Percentiles rank a stretch among this genome's conserved stretches.
Evolutionary conservation across 2,888 invertebrate species (phyloP).

Genomic region (Chrysina gloriosa): DNA sequence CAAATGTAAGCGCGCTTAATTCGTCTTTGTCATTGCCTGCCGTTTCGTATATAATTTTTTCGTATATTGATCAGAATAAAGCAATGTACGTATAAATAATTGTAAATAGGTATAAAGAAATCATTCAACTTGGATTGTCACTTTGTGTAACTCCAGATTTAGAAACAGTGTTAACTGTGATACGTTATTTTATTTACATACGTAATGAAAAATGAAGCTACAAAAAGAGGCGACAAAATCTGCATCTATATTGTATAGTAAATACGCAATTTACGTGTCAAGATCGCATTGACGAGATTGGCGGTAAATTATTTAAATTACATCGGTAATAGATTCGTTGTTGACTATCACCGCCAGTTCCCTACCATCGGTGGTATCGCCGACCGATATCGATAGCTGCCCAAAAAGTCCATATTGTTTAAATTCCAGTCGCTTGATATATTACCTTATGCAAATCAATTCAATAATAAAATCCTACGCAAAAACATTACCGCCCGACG

Average conservation of each 20-base stretch:
- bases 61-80: too few relatives aligned
- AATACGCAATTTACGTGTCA: constrained; percentile 14
- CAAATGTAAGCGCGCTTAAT: too few relatives aligned
- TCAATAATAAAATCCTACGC: constrained; percentile 37
- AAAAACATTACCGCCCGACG: constrained; percentile 24
- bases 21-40: too few relatives aligned
- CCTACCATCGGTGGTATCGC: constrained; percentile 2
- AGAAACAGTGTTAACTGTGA: too few relatives aligned
- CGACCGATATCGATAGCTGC: constrained; percentile 23
- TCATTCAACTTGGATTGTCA: too few relatives aligned
- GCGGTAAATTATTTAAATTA: constrained; percentile 28
- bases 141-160: too few relatives aligned
- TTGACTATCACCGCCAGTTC: constrained; percentile 12
- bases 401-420: constrained; percentile 27
- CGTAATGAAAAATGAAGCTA: constrained; percentile 6
- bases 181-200: too few relatives aligned
- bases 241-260: constrained; percentile 1
- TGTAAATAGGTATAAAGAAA: too few relatives aligned
- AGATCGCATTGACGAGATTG: constrained; percentile 20
- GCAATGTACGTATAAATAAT: too few relatives aligned
- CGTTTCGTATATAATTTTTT: too few relatives aligned
- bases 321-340: constrained; percentile 26
- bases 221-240: background rate
- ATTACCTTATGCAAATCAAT: constrained; percentile 34
- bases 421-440: constrained; percentile 35